Evolutionary conservation across 2,797 vertebrate species (phyloP).

Genomic region (Florisuga fusca): DNA sequence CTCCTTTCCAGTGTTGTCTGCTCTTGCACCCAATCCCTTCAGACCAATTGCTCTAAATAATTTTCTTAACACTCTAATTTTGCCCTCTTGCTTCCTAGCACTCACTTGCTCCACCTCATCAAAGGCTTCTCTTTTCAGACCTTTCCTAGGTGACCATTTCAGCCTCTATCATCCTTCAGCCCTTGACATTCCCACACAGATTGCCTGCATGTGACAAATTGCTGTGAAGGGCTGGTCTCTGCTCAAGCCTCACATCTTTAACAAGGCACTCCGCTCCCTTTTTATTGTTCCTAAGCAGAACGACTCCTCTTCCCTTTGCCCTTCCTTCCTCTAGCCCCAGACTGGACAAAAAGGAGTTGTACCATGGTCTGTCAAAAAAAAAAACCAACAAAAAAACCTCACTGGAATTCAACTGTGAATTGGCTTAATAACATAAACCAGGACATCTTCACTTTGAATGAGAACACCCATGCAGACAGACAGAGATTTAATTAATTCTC

Average conservation of each 20-base stretch:
- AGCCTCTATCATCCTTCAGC: background rate
- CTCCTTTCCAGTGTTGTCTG: background rate
- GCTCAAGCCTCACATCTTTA: background rate
- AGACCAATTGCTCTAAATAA: background rate
- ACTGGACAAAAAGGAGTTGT: background rate
- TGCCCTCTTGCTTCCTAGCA: background rate
- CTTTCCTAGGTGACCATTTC: background rate
- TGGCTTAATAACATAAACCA: background rate
- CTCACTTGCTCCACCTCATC: background rate
- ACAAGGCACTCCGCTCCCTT: background rate
- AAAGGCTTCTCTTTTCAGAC: background rate
- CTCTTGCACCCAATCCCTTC: background rate
- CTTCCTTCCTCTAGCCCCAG: background rate
- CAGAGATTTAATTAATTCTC: background rate
- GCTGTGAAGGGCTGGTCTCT: background rate
- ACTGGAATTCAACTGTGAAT: background rate
- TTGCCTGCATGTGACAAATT: background rate
- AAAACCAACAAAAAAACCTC: background rate
- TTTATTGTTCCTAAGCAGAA: background rate
- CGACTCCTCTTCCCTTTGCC: background rate
- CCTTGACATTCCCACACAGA: rapidly evolving
- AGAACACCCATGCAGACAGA: background rate
- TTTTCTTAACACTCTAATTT: background rate
- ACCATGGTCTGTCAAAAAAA: background rate
- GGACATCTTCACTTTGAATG: background rate